phyloP scores from a whole-genome alignment of 2,113 vertebrate genomes.

The Ovibos moschatus region DNA sequence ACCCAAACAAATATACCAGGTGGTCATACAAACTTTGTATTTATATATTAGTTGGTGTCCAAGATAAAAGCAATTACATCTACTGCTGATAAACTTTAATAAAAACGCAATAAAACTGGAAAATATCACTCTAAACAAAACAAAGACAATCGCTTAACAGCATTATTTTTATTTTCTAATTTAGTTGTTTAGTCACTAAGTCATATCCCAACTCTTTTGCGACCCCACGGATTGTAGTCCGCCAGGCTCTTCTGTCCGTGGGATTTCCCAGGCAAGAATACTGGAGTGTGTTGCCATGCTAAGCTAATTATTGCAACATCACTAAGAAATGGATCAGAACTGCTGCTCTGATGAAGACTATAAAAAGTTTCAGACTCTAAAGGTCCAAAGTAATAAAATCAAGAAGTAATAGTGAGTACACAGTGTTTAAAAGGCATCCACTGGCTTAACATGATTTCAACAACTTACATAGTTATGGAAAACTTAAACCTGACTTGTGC shows the following conservation, averaged over 20 bases:
- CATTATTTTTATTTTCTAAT: slow-evolving; percentile 27
- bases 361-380: background rate
- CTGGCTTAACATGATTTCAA: background rate
- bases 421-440: background rate
- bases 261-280: background rate
- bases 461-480: background rate
- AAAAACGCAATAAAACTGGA: background rate
- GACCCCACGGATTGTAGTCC: background rate
- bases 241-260: background rate
- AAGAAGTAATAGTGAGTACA: background rate
- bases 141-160: background rate
- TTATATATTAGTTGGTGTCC: background rate
- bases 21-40: background rate
- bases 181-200: background rate
- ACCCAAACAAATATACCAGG: background rate
- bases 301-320: background rate
- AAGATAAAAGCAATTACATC: background rate
- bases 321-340: slow-evolving; percentile 13
- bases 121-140: background rate
- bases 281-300: background rate
- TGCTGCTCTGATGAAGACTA: background rate
- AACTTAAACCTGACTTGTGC: background rate
- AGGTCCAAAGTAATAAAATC: background rate
- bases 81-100: background rate
- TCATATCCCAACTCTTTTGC: background rate